A percentile compares a stretch with the other conserved stretches of the same genome.
These are phyloP conservation scores for Panulirus ornatus DNA, from an alignment of 1,140 invertebrate genomes.

Conservation along the genomic window DNA sequence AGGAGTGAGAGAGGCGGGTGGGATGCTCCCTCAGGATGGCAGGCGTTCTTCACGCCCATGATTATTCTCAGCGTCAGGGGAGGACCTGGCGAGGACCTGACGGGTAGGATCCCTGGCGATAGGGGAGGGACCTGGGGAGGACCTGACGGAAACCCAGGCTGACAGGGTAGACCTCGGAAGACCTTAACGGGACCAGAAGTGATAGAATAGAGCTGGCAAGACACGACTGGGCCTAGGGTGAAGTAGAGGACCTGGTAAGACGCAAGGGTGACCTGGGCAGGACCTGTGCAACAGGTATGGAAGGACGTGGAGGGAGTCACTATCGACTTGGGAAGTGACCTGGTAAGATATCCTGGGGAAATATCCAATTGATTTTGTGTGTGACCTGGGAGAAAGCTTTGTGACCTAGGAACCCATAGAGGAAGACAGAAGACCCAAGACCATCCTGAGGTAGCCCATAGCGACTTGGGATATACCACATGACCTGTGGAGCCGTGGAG, in stretches of 20 bases:
- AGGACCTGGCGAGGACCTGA: slow-evolving; percentile 23
- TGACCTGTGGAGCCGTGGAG: too few species aligned
- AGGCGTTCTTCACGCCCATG: neutral
- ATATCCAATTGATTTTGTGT: too few species aligned
- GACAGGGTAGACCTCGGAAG: neutral
- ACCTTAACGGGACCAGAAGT: neutral
- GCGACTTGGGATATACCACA: too few species aligned
- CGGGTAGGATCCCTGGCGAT: neutral
- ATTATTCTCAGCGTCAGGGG: neutral
- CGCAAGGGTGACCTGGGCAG: neutral
- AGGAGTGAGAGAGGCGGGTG: slow-evolving; percentile 20
- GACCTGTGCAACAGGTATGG: too few species aligned
- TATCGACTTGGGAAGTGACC: neutral
- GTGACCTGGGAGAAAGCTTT: too few species aligned
- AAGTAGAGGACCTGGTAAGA: neutral
- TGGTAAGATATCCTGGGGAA: too few species aligned
- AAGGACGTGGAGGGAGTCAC: neutral
- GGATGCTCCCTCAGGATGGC: slow-evolving; percentile 15
- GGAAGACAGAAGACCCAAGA: too few species aligned
- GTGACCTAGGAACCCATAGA: too few species aligned
- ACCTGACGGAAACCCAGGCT: neutral
- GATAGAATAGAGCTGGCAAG: neutral
- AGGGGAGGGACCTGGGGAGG: neutral
- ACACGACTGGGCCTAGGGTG: neutral
- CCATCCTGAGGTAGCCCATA: too few species aligned